phyloP scores from a whole-genome alignment of 2,797 vertebrate species.

The Artibeus jamaicensis region DNA sequence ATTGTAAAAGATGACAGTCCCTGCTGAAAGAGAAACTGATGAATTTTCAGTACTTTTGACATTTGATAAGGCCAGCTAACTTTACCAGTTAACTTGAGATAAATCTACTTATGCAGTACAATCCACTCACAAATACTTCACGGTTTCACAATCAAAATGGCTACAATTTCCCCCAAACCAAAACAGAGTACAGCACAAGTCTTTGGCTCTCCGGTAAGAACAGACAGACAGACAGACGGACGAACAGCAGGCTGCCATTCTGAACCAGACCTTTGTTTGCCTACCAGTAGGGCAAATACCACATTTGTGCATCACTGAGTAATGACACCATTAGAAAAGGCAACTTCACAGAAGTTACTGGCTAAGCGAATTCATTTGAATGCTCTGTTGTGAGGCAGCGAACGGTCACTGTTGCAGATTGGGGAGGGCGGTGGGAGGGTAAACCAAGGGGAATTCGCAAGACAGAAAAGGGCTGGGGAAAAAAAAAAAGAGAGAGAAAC shows the following conservation, averaged over 20 bases:
- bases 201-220: conserved; percentile 87
- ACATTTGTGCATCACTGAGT: conserved; percentile 90
- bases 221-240: conserved; percentile 79
- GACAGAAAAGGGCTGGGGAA: conserved; percentile 43
- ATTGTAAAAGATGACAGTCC: conserved; percentile 62
- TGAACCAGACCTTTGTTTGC: conserved; percentile 84
- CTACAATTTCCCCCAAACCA: conserved; percentile 64
- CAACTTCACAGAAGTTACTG: conserved; percentile 99
- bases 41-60: conserved; percentile 75
- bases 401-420: conserved; percentile 85
- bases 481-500: conserved; percentile 40
- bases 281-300: conserved; percentile 89
- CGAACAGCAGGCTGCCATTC: conserved; percentile 80
- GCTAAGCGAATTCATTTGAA: conserved; percentile 91
- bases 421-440: conserved; percentile 79
- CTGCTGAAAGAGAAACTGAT: conserved; percentile 59
- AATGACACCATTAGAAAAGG: conserved; percentile 92
- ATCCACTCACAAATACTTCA: conserved; percentile 79
- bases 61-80: conserved; percentile 79
- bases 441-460: conserved; percentile 63
- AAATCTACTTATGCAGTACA: conserved; percentile 77
- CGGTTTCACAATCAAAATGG: conserved; percentile 78
- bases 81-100: conserved; percentile 77
- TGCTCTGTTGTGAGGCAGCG: conserved; percentile 88
- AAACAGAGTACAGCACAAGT: conserved; percentile 86